A percentile compares a stretch with the other conserved stretches of the same genome.
These are phyloP conservation scores for Cantharis nigra DNA, from an alignment of 2,888 invertebrate genomes.

Conservation along the genomic window DNA sequence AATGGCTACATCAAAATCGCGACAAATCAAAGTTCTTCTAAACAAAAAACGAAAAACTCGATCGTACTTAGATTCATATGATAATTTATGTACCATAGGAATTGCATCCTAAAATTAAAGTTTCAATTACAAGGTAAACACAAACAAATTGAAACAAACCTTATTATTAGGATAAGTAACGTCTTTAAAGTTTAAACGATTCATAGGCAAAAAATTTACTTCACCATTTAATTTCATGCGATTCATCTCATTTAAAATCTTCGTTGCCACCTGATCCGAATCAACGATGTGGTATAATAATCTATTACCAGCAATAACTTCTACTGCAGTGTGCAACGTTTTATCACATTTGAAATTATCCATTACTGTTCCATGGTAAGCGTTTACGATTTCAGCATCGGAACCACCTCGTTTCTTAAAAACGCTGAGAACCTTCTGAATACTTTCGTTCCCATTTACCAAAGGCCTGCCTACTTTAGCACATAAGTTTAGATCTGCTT, in stretches of 20 bases:
- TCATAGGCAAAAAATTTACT: constrained; percentile 98
- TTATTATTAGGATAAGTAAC: constrained; percentile 72
- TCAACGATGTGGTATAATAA: constrained; percentile 98
- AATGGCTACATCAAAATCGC: constrained; percentile 95
- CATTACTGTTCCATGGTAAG: constrained; percentile 93
- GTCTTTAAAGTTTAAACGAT: constrained; percentile 78
- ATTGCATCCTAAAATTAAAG: constrained; percentile 80
- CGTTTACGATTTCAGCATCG: constrained; percentile 74
- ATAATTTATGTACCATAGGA: constrained; percentile 94
- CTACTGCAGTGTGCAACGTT: constrained; percentile 96
- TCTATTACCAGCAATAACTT: constrained; percentile 85
- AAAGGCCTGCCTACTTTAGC: constrained; percentile 98
- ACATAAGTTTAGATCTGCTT: constrained; percentile 93
- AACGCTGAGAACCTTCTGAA: constrained; percentile 89
- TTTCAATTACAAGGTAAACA: background rate
- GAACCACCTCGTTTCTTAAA: constrained; percentile 78
- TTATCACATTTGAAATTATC: constrained; percentile 97
- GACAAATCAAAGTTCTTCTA: constrained; percentile 96
- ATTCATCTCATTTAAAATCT: constrained; percentile 98
- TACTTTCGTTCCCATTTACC: constrained; percentile 94
- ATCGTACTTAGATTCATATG: constrained; percentile 85
- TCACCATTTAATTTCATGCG: constrained; percentile 94
- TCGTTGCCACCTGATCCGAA: constrained; percentile 94
- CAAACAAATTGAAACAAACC: constrained; percentile 49
- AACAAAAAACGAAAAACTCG: constrained; percentile 96